These are phyloP conservation scores for Silurus glanis DNA, from an alignment of 2,113 vertebrate species.

Conservation along the genomic window DNA sequence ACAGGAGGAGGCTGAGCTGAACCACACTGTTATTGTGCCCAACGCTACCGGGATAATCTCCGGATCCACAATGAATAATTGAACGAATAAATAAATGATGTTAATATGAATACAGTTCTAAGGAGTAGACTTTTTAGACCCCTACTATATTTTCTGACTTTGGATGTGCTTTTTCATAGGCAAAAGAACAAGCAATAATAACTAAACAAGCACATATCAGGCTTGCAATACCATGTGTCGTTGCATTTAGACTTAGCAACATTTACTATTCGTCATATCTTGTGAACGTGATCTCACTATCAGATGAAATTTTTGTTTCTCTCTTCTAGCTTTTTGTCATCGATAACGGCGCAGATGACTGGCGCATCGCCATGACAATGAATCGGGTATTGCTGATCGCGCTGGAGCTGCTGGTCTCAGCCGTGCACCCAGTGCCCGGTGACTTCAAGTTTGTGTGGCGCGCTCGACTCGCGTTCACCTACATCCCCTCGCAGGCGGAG, in stretches of 20 bases:
- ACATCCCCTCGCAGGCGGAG: conserved; percentile 87
- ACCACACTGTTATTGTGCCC: conserved; percentile 14
- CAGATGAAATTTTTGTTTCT: conserved; percentile 35
- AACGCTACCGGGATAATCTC: conserved; percentile 3
- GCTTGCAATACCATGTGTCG: background rate
- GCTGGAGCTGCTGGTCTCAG: conserved; percentile 95
- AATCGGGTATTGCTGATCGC: conserved; percentile 93
- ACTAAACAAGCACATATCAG: background rate
- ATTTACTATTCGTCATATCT: background rate
- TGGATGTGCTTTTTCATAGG: background rate
- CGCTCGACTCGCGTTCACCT: conserved; percentile 93
- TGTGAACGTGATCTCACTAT: background rate
- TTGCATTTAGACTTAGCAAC: too few species aligned
- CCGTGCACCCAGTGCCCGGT: conserved; percentile 93
- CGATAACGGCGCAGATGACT: conserved; percentile 97
- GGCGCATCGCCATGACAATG: conserved; percentile 97
- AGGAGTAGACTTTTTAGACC: background rate
- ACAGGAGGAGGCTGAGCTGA: conserved; percentile 13
- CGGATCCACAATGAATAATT: conserved; percentile 9
- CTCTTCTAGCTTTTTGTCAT: conserved; percentile 89
- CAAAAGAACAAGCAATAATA: background rate
- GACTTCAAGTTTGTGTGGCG: conserved; percentile 98
- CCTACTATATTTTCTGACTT: background rate
- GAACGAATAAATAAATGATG: conserved; percentile 4
- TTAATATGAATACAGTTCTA: background rate